A percentile compares a stretch with the other conserved stretches of the same genome.
Evolutionary conservation across 1,140 invertebrate species (phyloP).

Genomic region (Drosophila arawakana): DNA sequence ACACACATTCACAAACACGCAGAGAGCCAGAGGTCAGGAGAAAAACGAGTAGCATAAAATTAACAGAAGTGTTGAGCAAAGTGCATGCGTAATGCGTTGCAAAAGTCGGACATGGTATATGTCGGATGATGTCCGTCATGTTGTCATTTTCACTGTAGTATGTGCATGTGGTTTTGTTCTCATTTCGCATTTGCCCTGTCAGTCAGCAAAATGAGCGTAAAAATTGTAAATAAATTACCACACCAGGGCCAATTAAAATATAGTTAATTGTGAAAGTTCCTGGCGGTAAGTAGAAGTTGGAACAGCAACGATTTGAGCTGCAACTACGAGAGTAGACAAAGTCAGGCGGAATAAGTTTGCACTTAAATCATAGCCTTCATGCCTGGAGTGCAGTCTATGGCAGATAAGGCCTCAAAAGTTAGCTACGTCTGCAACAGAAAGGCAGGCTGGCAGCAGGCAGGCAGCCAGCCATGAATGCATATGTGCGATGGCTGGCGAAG

Average conservation of each 20-base stretch:
- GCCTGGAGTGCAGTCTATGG: slow-evolving; percentile 57
- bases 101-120: slow-evolving; percentile 1
- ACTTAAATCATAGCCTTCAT: slow-evolving; percentile 56
- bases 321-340: slow-evolving; percentile 28
- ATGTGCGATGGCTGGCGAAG: slow-evolving; percentile 42
- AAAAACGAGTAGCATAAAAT: slow-evolving; percentile 58
- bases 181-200: slow-evolving; percentile 42
- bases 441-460: not conserved
- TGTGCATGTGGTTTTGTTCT: slow-evolving; percentile 29
- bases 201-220: slow-evolving; percentile 63
- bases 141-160: slow-evolving; percentile 27
- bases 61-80: slow-evolving; percentile 76
- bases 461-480: slow-evolving; percentile 35
- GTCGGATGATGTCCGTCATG: slow-evolving; percentile 43
- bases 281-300: slow-evolving; percentile 44
- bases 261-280: slow-evolving; percentile 62
- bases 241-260: slow-evolving; percentile 56
- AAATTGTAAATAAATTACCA: slow-evolving; percentile 65
- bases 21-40: slow-evolving; percentile 16
- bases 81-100: slow-evolving; percentile 71
- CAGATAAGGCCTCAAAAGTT: slow-evolving; percentile 61
- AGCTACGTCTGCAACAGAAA: slow-evolving; percentile 30
- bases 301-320: slow-evolving; percentile 2
- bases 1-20: slow-evolving; percentile 32
- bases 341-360: slow-evolving; percentile 51